Base-by-base conservation (phyloP, 2,888 invertebrate genomes). In the Electrophaes corylata region DNA sequence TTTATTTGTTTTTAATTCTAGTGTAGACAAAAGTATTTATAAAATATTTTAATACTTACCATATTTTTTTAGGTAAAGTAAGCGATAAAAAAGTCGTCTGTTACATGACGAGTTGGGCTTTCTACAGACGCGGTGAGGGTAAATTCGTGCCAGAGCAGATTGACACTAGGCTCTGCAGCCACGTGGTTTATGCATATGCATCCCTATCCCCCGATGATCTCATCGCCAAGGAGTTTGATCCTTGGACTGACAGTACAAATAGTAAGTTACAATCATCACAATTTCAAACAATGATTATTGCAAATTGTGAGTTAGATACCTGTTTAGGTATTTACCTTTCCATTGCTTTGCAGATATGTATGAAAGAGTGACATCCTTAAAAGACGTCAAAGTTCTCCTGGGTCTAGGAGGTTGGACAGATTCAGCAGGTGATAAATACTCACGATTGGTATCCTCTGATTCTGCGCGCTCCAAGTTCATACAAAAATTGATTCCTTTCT, bases 381-480 rank as follows among this genome's bases (percentile, higher is more conserved):
- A 92, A 55, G 94, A 93, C 44, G 89, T 93, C 0, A 93, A 94
- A 66, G 95, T 96, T 0, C 81, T 97, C 4, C 85, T 98, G 26
- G 97, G 97, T 0, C 82, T 98, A 51, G 98, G 98, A n/a, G 98
- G 98, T 0, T 98, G 98, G 98, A 97, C 97, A 0, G 98, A 98
- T 82, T 98, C 97, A 0, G 93, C 95, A 0, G 97, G 96, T 0
- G 96, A 96, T 75, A 97, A 97, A 79, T 97, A 97, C 76, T 96
- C 97, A 0, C 93, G 95, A 11, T 82, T 98, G 20, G 96, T 96
- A 0, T 93, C 94, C 39, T 94, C 94, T 58, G 92, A 93, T 4
- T 88, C 93, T 0, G 92, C 94, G 4, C 93, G 97, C 11, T 87
- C 94, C 26, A 94, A 94, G 46, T 97, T 97, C 73, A 94, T 95